Evolutionary conservation across 2,113 vertebrate genomes (phyloP).

Genomic region (Saguinus midas): DNA sequence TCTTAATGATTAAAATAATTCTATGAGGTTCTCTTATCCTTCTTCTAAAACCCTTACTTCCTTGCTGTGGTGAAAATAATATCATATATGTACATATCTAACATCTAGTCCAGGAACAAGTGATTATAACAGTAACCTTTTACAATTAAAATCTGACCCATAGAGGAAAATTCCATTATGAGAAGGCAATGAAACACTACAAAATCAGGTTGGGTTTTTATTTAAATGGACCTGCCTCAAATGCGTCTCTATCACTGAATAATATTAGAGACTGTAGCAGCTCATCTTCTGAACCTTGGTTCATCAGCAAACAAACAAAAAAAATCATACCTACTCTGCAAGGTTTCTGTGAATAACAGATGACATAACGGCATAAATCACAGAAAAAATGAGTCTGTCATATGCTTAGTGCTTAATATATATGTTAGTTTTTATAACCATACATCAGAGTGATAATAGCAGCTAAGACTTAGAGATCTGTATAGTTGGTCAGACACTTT

Average conservation of each 20-base stretch:
- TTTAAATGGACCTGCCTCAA: background rate
- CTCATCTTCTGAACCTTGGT: background rate
- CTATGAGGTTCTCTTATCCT: fast-evolving
- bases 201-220: background rate
- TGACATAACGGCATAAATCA: background rate
- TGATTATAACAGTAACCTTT: background rate
- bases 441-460: background rate
- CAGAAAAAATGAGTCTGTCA: background rate
- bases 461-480: background rate
- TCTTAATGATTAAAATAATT: background rate
- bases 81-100: background rate
- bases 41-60: background rate
- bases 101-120: background rate
- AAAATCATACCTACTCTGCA: background rate
- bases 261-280: background rate
- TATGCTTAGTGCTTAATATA: background rate
- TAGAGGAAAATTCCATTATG: background rate
- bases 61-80: background rate
- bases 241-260: background rate
- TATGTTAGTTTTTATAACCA: background rate
- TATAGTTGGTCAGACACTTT: background rate
- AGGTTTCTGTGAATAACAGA: background rate
- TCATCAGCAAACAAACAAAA: background rate
- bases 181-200: background rate
- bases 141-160: background rate